A percentile compares a stretch with the other conserved stretches of the same genome.
These are phyloP conservation scores for Lasioglossum lativentre DNA, from an alignment of 2,888 invertebrate species.

Conservation along the genomic window DNA sequence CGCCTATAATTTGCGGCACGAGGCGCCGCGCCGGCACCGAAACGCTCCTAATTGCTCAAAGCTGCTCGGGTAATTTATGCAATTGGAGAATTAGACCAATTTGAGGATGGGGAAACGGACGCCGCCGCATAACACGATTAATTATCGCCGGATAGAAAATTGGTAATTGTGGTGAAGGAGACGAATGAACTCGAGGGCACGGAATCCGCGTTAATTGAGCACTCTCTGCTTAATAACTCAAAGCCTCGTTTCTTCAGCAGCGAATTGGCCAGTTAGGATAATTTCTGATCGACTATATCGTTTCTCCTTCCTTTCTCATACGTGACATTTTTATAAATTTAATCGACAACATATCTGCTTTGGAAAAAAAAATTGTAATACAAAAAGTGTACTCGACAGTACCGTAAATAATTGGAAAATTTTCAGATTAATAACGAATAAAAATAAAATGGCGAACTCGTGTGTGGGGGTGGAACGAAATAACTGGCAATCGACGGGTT, in stretches of 20 bases:
- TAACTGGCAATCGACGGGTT: neutral
- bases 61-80: conserved; percentile 35
- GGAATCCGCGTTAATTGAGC: neutral
- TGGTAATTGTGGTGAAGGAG: conserved; percentile 11
- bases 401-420: neutral
- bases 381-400: neutral
- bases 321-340: too few species aligned
- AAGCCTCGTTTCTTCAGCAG: neutral
- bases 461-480: neutral
- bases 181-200: neutral
- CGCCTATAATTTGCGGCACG: conserved; percentile 41
- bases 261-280: neutral
- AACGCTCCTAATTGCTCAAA: conserved; percentile 52
- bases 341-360: too few species aligned
- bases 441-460: neutral
- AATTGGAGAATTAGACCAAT: conserved; percentile 52
- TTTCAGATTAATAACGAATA: neutral
- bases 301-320: neutral
- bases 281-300: neutral
- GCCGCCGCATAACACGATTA: conserved; percentile 46
- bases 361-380: too few species aligned
- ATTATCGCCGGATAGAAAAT: conserved; percentile 34
- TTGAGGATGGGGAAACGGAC: conserved; percentile 8
- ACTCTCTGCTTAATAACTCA: neutral
- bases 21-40: conserved; percentile 21